Evolutionary conservation across 2,113 vertebrate species (phyloP).

Genomic region (Isurus oxyrinchus): DNA sequence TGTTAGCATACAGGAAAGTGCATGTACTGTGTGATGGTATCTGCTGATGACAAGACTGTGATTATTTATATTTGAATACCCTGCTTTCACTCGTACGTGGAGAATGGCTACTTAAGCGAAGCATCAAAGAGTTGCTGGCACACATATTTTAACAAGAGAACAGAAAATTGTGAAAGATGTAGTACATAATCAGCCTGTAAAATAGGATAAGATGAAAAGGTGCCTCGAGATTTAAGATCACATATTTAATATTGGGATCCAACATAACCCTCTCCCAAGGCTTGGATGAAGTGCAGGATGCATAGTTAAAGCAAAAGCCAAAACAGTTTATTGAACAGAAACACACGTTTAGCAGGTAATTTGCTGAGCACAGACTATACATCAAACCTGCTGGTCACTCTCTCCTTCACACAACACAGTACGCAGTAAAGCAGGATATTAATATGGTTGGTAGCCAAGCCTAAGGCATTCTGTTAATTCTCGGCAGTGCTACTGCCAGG

Average conservation of each 20-base stretch:
- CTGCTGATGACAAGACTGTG: neutral
- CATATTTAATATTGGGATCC: neutral
- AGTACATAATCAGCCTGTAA: neutral
- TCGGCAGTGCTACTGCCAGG: neutral
- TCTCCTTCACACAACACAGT: neutral
- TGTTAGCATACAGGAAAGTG: neutral
- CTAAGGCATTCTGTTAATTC: neutral
- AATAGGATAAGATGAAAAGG: neutral
- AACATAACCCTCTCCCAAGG: conserved; percentile 19
- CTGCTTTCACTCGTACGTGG: neutral
- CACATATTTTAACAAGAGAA: neutral
- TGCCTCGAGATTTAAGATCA: neutral
- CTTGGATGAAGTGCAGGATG: neutral
- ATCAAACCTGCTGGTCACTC: neutral
- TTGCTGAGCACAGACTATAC: neutral
- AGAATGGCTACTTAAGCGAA: neutral
- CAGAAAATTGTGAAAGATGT: neutral
- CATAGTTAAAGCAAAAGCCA: neutral
- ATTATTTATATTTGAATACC: neutral
- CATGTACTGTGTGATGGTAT: neutral
- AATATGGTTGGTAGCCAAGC: neutral
- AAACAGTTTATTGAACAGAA: neutral
- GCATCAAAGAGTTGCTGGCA: neutral
- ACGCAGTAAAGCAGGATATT: neutral
- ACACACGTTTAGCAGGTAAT: neutral